Evolutionary conservation across 2,113 vertebrate species (phyloP), one percentile per base, ranked within the genome.

Genomic region (human (Homo sapiens)): DNA sequence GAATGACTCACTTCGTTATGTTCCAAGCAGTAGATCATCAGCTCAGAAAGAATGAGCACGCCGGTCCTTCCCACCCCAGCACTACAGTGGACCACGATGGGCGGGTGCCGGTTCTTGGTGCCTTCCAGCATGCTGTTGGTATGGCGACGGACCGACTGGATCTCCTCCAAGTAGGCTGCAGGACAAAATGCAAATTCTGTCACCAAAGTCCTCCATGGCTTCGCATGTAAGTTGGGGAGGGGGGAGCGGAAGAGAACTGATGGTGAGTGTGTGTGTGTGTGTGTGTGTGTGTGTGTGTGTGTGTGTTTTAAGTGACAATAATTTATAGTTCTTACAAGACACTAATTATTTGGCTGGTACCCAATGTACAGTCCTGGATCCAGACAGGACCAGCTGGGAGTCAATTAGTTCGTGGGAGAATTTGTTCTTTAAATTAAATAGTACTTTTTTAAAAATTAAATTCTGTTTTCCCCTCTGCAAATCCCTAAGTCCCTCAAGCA

Each of bases 21-120:
- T 97, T 99, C 99, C 98, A 99, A 98, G 98, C 99, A 99, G 97
- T 99, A 99, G 93, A 99, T 99, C 99, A 99, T 99, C 90, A 99
- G 99, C 89, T 99, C 99, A 0, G 99, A 99, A 0, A 99, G 99
- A 97, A 99, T 99, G 90, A 99, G 99, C 96, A 99, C 99, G 0
- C 99, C 99, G 0, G 99, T 99, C 66, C 99, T 99, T 0, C 99
- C 99, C 38, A 99, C 99, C 0, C 99, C 99, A 0, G 99, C 99
- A 0, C 99, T 99, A 96, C 99, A 99, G 98, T 99, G 99, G 11
- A 99, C 99, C 83, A 99, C 98, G 2, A 99, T 99, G 0, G 99
- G 99, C 0, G 99, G 99, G 92, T 99, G 99, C 95, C 98, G 98
- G 97, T 97, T 98, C 98, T 99, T 99, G 94, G 99, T 99, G 48